Evolutionary conservation across 2,888 invertebrate genomes (phyloP).

Genomic region (Nycteola revayana): DNA sequence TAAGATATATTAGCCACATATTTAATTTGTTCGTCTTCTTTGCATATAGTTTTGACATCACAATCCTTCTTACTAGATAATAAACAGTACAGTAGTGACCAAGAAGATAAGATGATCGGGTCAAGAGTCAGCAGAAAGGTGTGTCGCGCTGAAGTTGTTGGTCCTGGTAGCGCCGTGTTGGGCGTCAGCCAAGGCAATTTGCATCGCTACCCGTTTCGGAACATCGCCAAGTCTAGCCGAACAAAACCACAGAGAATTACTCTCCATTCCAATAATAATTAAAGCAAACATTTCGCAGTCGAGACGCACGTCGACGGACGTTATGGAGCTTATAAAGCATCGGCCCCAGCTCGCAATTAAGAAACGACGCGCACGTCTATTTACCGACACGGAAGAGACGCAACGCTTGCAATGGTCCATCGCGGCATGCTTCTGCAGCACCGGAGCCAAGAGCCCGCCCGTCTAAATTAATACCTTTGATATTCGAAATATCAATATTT

Average conservation of each 20-base stretch:
- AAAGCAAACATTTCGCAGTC: slow-evolving; percentile 79
- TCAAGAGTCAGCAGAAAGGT: slow-evolving; percentile 61
- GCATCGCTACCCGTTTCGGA: slow-evolving; percentile 82
- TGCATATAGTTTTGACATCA: too few species aligned
- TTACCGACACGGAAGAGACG: slow-evolving; percentile 79
- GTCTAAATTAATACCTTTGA: slow-evolving; percentile 79
- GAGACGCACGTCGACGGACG: slow-evolving; percentile 73
- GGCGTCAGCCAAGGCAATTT: slow-evolving; percentile 81
- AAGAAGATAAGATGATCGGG: slow-evolving; percentile 32
- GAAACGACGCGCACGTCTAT: slow-evolving; percentile 75
- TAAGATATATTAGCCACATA: too few species aligned
- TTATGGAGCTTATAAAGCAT: slow-evolving; percentile 81
- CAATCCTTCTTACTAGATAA: too few species aligned
- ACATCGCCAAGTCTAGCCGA: slow-evolving; percentile 82
- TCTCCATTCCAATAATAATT: slow-evolving; percentile 83
- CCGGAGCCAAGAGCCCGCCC: slow-evolving; percentile 58
- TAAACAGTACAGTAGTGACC: not conserved
- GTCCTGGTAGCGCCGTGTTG: slow-evolving; percentile 74
- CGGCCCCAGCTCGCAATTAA: slow-evolving; percentile 76
- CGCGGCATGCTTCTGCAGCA: slow-evolving; percentile 56
- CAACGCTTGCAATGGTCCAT: slow-evolving; percentile 74
- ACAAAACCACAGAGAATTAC: slow-evolving; percentile 82
- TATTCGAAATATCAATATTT: slow-evolving; percentile 79
- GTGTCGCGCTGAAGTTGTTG: slow-evolving; percentile 53
- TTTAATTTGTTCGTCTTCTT: too few species aligned